Conservation (phyloP, 1,140 invertebrate species). For the Nixonia krombeini region DNA sequence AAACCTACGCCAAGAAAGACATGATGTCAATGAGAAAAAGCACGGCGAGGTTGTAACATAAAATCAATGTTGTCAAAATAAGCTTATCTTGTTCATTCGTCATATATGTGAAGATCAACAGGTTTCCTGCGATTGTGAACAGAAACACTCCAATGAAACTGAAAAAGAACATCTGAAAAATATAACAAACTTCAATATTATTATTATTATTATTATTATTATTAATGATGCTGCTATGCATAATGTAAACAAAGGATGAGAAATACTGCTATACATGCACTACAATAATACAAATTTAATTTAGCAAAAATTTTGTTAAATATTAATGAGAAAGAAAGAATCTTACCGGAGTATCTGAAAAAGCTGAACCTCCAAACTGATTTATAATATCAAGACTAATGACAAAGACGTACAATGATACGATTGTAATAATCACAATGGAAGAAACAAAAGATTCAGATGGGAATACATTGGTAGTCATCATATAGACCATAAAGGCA, state of each 20-base stretch:
- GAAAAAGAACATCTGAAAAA: conserved; percentile 55
- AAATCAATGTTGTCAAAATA: conserved; percentile 21
- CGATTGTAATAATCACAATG: conserved; percentile 50
- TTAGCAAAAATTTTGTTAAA: conserved; percentile 10
- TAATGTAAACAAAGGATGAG: too few relatives aligned
- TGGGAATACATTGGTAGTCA: conserved; percentile 5
- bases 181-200: too few relatives aligned
- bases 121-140: conserved; percentile 45
- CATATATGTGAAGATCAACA: conserved; percentile 42
- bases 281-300: too few relatives aligned
- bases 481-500: conserved; percentile 48
- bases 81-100: conserved; percentile 13
- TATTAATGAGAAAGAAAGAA: conserved; percentile 4
- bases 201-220: too few relatives aligned
- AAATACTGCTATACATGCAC: too few relatives aligned
- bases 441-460: conserved; percentile 22
- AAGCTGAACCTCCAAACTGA: conserved; percentile 38
- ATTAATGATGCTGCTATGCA: too few relatives aligned
- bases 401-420: conserved; percentile 52
- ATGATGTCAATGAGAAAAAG: conserved; percentile 54
- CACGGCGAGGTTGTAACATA: conserved; percentile 48
- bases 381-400: conserved; percentile 53
- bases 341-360: conserved; percentile 52
- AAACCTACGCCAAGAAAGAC: too few relatives aligned
- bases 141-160: conserved; percentile 55